Percentiles rank a stretch among this genome's conserved stretches.
Conservation (phyloP, 2,797 vertebrate genomes). For the Novumbra hubbsi region DNA sequence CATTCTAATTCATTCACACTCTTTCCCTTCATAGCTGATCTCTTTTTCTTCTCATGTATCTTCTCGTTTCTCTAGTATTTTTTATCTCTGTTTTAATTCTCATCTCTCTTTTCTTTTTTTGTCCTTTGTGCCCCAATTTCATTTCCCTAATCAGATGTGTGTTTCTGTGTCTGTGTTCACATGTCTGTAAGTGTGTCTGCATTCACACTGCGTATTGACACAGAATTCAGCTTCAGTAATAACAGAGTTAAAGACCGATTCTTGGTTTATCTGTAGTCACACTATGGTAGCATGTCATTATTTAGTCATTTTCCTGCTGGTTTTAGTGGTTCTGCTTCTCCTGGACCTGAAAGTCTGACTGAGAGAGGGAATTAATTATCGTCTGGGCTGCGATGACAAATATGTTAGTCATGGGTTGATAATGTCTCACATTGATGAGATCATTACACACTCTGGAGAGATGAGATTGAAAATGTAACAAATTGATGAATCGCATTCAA, state of each 20-base stretch:
- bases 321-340: background rate
- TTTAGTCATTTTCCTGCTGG: background rate
- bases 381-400: constrained; percentile 59
- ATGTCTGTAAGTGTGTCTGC: constrained; percentile 22
- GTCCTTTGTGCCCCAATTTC: constrained; percentile 29
- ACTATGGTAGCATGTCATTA: constrained; percentile 9
- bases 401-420: constrained; percentile 66
- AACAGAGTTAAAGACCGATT: background rate
- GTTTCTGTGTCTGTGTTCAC: constrained; percentile 4
- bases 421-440: constrained; percentile 62
- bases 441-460: constrained; percentile 51
- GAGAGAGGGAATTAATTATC: constrained; percentile 52
- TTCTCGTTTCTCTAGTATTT: too few relatives aligned
- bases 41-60: too few relatives aligned
- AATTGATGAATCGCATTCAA: constrained; percentile 44
- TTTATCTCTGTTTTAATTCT: constrained; percentile 36
- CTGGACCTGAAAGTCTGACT: background rate
- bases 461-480: constrained; percentile 46
- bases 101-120: constrained; percentile 36
- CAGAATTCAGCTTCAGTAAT: too few relatives aligned
- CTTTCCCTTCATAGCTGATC: too few relatives aligned
- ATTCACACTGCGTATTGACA: too few relatives aligned
- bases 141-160: too few relatives aligned
- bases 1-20: too few relatives aligned
- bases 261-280: constrained; percentile 25